Base-by-base conservation (phyloP, 1,140 invertebrate genomes). In the Schlechtendalia chinensis region DNA sequence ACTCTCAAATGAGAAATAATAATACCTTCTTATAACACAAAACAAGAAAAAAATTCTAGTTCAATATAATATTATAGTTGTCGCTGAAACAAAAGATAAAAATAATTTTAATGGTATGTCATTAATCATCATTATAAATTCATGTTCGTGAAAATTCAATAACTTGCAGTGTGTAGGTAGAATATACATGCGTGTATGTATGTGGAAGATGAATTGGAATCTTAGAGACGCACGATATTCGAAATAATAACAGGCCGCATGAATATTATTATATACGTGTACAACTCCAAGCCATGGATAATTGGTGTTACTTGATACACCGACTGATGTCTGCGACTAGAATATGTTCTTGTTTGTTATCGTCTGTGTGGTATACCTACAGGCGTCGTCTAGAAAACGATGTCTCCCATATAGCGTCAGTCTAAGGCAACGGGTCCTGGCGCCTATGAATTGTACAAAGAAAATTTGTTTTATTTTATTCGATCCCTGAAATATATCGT, bases 211-310 rank as follows among this genome's bases (percentile, higher is more conserved):
- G 39, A 69, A 69, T 50, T 24, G 22, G 39, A 69, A 69, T 50
- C 22, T 14, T 69, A 47, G 45, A 50, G 45, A 19, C 47, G 67
- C 67, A 69, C 67, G 67, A 69, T 50, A 69, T 69, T 69, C 67
- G 45, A 69, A 69, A 69, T 69, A 50, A 69, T 69, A 69, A 69
- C 67, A 50, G 39, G 45, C 67, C 12, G 45, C n/a, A 50, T 69
- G 63, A 65, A 39, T 27, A 69, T 69, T 69, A 50, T 50, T 27
- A 50, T 27, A 50, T 69, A 17, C 32, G 32, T 47, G 22, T 69
- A 19, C 67, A 24, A 50, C 39, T 69, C 14, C 22, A 17, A 69
- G 22, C 45, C 22, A 27, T 69, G 22, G 67, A 69, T 69, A 69
- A 69, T 69, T 69, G 39, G 1, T 27, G 67, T 69, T 69, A 69